Conservation (phyloP, 1,140 invertebrate genomes). For the Copidosoma floridanum region DNA sequence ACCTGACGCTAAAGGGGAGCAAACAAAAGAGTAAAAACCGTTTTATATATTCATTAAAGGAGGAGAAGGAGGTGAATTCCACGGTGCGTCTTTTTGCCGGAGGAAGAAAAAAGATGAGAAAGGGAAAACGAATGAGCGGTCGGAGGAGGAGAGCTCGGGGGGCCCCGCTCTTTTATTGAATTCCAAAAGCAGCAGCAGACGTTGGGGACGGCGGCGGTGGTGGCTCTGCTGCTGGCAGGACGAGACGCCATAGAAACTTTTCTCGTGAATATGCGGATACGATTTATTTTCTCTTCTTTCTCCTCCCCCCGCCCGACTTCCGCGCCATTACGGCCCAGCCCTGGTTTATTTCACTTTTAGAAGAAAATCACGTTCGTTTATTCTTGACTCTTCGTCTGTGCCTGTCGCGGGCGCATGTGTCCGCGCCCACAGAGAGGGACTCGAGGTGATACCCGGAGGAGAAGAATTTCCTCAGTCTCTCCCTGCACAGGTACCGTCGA, state of each 20-base stretch:
- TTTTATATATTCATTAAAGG: conserved; percentile 27
- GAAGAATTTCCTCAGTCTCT: too few relatives aligned
- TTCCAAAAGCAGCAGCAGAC: conserved; percentile 6
- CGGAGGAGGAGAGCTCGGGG: too few relatives aligned
- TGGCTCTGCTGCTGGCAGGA: background rate
- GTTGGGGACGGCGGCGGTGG: background rate
- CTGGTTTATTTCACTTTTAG: conserved; percentile 13
- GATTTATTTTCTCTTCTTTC: conserved; percentile 27
- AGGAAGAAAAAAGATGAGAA: background rate
- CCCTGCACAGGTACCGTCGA: too few relatives aligned
- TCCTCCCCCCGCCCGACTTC: background rate
- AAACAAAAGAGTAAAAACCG: too few relatives aligned
- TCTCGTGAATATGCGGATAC: conserved; percentile 31
- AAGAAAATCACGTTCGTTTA: conserved; percentile 20
- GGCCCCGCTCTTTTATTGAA: conserved; percentile 23
- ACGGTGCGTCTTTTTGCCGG: background rate
- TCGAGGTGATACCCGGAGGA: too few relatives aligned
- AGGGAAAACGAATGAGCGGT: background rate
- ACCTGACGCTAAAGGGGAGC: conserved; percentile 16
- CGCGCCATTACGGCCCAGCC: background rate
- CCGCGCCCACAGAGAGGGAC: too few relatives aligned
- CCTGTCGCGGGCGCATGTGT: too few relatives aligned
- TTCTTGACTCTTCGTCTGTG: conserved; percentile 18
- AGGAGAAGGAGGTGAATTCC: background rate
- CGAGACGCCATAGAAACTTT: conserved; percentile 24